Evolutionary conservation across 2,888 invertebrate species (phyloP), one percentile per base, ranked within the genome.

Genomic region (Drosophila anomalata): DNA sequence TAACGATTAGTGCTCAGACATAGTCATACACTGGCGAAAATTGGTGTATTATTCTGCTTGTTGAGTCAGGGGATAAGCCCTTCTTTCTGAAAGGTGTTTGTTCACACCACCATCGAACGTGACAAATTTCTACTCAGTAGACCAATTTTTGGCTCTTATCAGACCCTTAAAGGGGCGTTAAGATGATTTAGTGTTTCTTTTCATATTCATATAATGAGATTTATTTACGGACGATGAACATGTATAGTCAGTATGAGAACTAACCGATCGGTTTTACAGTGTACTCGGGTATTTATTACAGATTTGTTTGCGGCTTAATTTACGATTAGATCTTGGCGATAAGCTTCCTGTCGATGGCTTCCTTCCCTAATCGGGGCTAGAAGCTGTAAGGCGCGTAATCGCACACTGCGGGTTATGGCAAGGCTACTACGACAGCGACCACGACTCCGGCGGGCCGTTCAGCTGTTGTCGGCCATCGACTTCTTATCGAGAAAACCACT

Each of bases 311-410:
- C 44, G 12, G 42, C 33, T 44, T 33, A 53, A 52, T 46, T 53
- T 9, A 53, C 53, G 63, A 65, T 66, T 66, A 65, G 63, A 66
- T 63, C 46, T 9, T 22, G 29, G 12, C 63, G 63, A 63, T 63
- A 63, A 53, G 63, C 67, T 65, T 65, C 66, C 63, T 66, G 50
- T 62, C 24, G 50, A 26, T 24, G 65, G 63, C 14, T 65, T 36
- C 63, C 44, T 54, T 24, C 54, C 46, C 46, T 53, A 65, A 66
- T 66, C 63, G 46, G 11, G 22, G 22, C 22, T 20, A 44, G 39
- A 17, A 61, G 67, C 53, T 66, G 63, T 65, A 65, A 65, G 63
- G 63, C 63, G 46, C 54, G 54, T 66, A 65, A 53, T 63, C 63
- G 36, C 20, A 50, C 46, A 24, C 44, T 20, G 9, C 9, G 62